Base-by-base conservation (phyloP, 2,888 invertebrate species). In the Caenorhabditis parvicauda region DNA sequence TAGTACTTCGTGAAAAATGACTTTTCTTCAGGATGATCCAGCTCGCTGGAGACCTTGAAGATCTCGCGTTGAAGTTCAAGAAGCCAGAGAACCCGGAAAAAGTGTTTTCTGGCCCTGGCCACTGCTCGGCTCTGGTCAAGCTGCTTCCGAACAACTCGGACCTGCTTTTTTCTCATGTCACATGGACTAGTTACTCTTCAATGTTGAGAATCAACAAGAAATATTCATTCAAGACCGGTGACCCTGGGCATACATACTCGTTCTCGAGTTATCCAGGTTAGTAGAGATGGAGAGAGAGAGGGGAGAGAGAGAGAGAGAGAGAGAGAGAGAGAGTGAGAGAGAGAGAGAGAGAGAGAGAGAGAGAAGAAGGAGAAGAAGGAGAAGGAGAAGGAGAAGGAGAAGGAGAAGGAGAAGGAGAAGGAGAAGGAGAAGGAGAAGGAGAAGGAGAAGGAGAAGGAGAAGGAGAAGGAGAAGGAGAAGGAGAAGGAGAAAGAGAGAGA, bases 151-250 rank as follows among this genome's bases (percentile, higher is more conserved):
- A 73, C 32, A 74, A 78, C 56, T 50, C 53, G 9, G 78, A 79
- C 43, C 58, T 79, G n/a, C 55, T 75, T 19, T 73, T 79, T 59
- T 79, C 79, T 0, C 79, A 79, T 38, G 79, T 79, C 44, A 80
- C 79, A 12, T 80, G 79, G 79, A 57, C 69, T 19, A 73, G 74
- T 19, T 79, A 79, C 48, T 70, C 75, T 17, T 64, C 71, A n/a
- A 64, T 79, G 65, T 55, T 77, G 9, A 55, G 79, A 14, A 71
- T 79, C 43, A 66, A 74, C 43, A 79, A 79, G 62, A 88, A 88
- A 75, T 87, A 67, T 32, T 44, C 67, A 0, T 72, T 63, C 58
- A 70, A 59, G 14, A 62, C 65, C 25, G 60, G 62, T 7, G 61
- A 67, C 39, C 73, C 78, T n/a, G 81, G 79, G 19, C 68, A 73